These are phyloP conservation scores for Perccottus glenii DNA, from an alignment of 2,113 vertebrate genomes.

Conservation along the genomic window DNA sequence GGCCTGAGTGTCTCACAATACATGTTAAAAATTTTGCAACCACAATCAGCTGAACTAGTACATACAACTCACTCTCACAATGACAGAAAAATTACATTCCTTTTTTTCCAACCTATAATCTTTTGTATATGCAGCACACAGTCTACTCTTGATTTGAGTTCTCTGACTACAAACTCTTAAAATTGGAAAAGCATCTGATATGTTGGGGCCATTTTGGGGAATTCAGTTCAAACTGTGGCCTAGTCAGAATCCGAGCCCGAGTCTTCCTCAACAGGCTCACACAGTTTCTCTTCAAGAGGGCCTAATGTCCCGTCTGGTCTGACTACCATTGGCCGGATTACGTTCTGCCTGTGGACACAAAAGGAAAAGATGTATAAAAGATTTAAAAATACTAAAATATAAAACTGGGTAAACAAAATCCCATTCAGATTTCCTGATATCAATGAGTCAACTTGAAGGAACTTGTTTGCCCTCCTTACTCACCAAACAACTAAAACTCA, in stretches of 20 bases:
- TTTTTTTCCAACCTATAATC: neutral
- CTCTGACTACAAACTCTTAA: neutral
- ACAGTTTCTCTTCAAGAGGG: conserved; percentile 89
- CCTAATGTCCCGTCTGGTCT: conserved; percentile 91
- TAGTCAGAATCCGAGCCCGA: conserved; percentile 93
- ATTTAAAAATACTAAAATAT: neutral
- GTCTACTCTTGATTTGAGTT: neutral
- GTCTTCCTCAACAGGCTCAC: conserved; percentile 77
- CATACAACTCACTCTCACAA: neutral
- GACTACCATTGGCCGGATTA: conserved; percentile 96
- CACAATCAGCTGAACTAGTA: neutral
- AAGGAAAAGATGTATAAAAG: conserved; percentile 20
- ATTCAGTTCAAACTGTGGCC: conserved; percentile 40
- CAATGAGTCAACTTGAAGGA: conserved; percentile 10
- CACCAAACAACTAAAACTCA: conserved; percentile 59
- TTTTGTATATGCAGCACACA: neutral
- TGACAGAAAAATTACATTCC: neutral
- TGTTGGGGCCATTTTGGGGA: conserved; percentile 5
- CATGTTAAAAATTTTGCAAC: neutral
- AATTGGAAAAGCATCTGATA: conserved; percentile 43
- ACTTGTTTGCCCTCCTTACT: conserved; percentile 63
- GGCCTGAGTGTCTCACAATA: too few species aligned
- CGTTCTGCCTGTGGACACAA: conserved; percentile 85
- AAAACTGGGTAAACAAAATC: neutral
- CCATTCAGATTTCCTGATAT: conserved; percentile 9